These are phyloP conservation scores for Avahi laniger DNA, from an alignment of 2,797 vertebrate species.

Conservation along the genomic window DNA sequence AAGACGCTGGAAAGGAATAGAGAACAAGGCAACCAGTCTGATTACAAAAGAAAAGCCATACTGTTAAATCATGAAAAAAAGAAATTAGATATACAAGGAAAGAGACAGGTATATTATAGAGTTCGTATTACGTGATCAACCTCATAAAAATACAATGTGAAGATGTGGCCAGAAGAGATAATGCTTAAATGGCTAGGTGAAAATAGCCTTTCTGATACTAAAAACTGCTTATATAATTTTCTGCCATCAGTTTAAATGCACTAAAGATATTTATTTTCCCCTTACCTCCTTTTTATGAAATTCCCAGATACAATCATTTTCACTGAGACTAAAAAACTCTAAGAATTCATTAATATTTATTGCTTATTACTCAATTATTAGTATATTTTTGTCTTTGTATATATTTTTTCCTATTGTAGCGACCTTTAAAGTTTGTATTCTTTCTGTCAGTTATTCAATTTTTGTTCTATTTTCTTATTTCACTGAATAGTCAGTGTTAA, in stretches of 20 bases:
- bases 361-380: not conserved
- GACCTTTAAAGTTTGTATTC: not conserved
- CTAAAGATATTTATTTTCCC: not conserved
- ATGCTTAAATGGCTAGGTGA: not conserved
- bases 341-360: not conserved
- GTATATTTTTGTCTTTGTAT: not conserved
- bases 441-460: not conserved
- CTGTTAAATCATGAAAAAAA: not conserved
- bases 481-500: not conserved
- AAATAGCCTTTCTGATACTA: not conserved
- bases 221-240: conserved; percentile 10
- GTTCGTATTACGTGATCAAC: not conserved
- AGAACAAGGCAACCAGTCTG: not conserved
- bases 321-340: not conserved
- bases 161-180: not conserved
- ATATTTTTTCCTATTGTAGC: not conserved
- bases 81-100: not conserved
- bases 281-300: not conserved
- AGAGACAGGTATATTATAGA: not conserved
- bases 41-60: not conserved
- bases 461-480: conserved; percentile 7
- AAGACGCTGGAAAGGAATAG: not conserved
- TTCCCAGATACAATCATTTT: not conserved
- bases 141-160: not conserved
- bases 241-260: not conserved